Conservation (phyloP, 2,797 vertebrate species). For the Calcarius lapponicus region DNA sequence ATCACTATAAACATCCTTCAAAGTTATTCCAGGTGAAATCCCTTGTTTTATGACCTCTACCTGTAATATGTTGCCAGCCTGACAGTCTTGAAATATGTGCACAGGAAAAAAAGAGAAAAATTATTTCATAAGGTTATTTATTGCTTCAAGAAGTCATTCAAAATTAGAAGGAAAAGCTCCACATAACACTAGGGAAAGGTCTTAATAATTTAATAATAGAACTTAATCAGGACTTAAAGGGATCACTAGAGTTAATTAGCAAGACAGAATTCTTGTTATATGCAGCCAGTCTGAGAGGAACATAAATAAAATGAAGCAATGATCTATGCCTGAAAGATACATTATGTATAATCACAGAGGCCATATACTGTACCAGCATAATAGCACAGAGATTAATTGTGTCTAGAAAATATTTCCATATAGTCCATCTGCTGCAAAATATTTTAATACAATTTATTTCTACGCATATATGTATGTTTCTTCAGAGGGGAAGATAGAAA, state of each 20-base stretch:
- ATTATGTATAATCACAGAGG: background rate
- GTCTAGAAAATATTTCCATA: background rate
- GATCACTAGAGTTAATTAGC: slow-evolving; percentile 43
- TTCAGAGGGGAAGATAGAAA: background rate
- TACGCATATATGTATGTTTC: background rate
- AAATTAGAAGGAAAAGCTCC: background rate
- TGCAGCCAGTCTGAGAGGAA: background rate
- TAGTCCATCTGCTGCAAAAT: background rate
- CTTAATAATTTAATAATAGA: slow-evolving; percentile 51
- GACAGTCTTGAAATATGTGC: background rate
- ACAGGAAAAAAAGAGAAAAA: background rate
- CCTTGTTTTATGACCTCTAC: background rate
- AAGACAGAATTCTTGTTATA: slow-evolving; percentile 22
- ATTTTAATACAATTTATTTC: background rate
- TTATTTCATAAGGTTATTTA: background rate
- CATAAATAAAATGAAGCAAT: slow-evolving; percentile 37
- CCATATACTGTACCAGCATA: background rate
- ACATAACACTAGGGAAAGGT: background rate
- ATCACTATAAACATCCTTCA: background rate
- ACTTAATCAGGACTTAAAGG: slow-evolving; percentile 19
- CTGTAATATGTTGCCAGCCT: background rate
- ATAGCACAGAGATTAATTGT: background rate
- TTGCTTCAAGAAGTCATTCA: background rate
- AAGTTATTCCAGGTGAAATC: background rate
- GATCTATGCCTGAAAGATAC: background rate